Evolutionary conservation across 2,888 invertebrate genomes (phyloP).

Genomic region (Aspidiotus rigidus): DNA sequence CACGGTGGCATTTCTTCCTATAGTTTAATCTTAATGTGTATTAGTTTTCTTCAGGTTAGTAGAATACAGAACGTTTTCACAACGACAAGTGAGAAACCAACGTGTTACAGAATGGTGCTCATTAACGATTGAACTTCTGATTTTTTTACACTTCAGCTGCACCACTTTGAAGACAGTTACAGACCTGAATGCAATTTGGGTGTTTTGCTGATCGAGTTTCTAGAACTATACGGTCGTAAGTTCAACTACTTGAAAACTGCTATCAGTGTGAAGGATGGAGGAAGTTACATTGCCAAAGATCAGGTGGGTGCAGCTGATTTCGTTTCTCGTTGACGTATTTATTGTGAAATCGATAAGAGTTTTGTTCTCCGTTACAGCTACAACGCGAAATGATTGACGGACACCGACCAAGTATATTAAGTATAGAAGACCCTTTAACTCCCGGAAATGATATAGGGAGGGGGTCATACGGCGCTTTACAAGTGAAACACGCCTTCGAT

Average conservation of each 20-base stretch:
- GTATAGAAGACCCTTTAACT: conserved; percentile 95
- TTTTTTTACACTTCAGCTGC: conserved; percentile 52
- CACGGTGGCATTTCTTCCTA: conserved; percentile 99
- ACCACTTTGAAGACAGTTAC: conserved; percentile 69
- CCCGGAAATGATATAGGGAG: conserved; percentile 95
- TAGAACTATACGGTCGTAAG: conserved; percentile 91
- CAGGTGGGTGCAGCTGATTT: conserved; percentile 47
- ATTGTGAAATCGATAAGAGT: neutral
- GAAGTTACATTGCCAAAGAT: conserved; percentile 87
- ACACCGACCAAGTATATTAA: conserved; percentile 83
- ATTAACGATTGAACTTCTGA: neutral
- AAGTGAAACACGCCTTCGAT: conserved; percentile 89
- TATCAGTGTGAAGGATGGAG: conserved; percentile 86
- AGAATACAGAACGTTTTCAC: neutral
- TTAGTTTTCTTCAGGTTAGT: conserved; percentile 79
- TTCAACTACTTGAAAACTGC: conserved; percentile 93
- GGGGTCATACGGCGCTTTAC: conserved; percentile 88
- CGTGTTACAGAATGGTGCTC: neutral
- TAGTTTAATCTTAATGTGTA: conserved; percentile 94
- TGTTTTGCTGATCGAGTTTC: conserved; percentile 89
- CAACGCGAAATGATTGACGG: conserved; percentile 90
- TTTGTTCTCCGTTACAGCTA: conserved; percentile 45
- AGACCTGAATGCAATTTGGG: conserved; percentile 67
- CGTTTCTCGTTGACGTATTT: neutral
- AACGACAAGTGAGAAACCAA: neutral